Evolutionary conservation across 2,888 invertebrate species (phyloP).

Genomic region (Epistrophe eligans): DNA sequence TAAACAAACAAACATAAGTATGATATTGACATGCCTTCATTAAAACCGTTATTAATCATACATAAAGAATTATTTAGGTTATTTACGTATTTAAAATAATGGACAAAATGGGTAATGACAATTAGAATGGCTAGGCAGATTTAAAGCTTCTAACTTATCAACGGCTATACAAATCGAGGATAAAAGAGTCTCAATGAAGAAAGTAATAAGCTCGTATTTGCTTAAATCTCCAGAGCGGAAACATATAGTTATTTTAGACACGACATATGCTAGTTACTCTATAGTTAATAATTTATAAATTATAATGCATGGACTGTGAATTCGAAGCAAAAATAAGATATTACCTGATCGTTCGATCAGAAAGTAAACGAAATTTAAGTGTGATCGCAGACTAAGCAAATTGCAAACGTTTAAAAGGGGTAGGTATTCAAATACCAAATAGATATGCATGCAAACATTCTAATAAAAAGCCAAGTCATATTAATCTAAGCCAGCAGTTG

Average conservation of each 20-base stretch:
- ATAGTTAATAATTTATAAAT: neutral
- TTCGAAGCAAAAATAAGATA: neutral
- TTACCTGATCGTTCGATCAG: neutral
- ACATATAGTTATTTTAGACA: neutral
- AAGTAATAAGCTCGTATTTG: neutral
- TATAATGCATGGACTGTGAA: neutral
- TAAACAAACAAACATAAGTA: no score
- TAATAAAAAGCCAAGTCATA: neutral
- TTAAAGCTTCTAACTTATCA: no score
- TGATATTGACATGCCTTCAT: no score
- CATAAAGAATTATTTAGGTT: no score
- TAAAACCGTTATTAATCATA: no score
- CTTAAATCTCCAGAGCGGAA: neutral
- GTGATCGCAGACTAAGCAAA: conserved; percentile 5
- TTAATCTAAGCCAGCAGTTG: neutral
- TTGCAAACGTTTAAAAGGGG: conserved; percentile 14
- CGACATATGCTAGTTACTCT: conserved; percentile 9
- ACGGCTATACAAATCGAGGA: no score
- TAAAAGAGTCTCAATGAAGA: neutral
- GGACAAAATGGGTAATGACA: no score
- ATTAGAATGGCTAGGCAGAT: no score
- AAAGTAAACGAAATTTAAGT: neutral
- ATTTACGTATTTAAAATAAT: no score
- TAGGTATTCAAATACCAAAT: neutral
- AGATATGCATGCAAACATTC: neutral